Evolutionary conservation across 2,888 invertebrate genomes (phyloP).

Genomic region (Aricia artaxerxes): DNA sequence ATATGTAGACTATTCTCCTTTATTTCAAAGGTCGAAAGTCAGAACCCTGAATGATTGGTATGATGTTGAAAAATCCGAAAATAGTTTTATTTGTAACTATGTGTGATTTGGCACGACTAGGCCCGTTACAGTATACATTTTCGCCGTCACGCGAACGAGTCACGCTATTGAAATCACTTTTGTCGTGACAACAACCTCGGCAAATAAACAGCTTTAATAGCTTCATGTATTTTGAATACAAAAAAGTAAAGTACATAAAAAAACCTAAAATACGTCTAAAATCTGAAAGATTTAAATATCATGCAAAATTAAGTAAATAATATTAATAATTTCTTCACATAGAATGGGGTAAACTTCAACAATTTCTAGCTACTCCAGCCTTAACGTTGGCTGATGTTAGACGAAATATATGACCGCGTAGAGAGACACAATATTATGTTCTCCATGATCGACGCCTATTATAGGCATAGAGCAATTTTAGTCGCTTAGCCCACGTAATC

Average conservation of each 20-base stretch:
- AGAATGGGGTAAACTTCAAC: too few relatives aligned
- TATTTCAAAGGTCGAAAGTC: conserved; percentile 6
- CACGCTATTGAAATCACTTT: not conserved
- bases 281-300: too few relatives aligned
- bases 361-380: too few relatives aligned
- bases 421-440: too few relatives aligned
- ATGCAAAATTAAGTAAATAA: too few relatives aligned
- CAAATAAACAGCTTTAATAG: not conserved
- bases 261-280: too few relatives aligned
- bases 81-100: not conserved
- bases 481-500: not conserved
- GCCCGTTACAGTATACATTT: not conserved
- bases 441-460: not conserved
- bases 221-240: not conserved
- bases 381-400: too few relatives aligned
- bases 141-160: not conserved
- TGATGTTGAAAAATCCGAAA: not conserved
- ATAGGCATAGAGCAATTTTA: not conserved
- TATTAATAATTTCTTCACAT: too few relatives aligned
- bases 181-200: conserved; percentile 14
- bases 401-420: too few relatives aligned
- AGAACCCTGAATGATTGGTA: not conserved
- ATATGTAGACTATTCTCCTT: not conserved
- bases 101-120: conserved; percentile 9
- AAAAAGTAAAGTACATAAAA: not conserved